Percentiles rank a stretch among this genome's conserved stretches.
Conservation (phyloP, 2,888 invertebrate species). For the Epinotia ramella region DNA sequence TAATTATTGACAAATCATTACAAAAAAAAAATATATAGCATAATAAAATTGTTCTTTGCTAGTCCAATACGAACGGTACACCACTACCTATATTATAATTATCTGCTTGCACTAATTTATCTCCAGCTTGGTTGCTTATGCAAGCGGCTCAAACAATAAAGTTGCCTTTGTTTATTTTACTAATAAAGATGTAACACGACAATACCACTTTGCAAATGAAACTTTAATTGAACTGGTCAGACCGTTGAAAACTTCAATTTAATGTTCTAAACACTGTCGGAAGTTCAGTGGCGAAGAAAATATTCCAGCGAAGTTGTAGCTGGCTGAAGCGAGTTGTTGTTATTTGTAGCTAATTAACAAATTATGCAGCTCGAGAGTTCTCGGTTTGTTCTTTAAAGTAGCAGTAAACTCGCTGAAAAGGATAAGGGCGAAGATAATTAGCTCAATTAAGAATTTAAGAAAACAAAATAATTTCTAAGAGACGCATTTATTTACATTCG, state of each 20-base stretch:
- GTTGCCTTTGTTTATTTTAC: neutral
- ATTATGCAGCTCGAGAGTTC: conserved; percentile 38
- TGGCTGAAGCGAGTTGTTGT: conserved; percentile 30
- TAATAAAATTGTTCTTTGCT: neutral
- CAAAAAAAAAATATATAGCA: no score
- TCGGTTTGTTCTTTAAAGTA: conserved; percentile 36
- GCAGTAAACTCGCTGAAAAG: conserved; percentile 18
- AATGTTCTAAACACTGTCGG: conserved; percentile 11
- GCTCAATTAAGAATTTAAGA: conserved; percentile 11
- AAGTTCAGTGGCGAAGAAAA: conserved; percentile 32
- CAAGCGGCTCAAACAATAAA: neutral
- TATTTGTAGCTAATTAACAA: conserved; percentile 44
- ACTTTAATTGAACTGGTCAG: conserved; percentile 16
- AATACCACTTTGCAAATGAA: conserved; percentile 8
- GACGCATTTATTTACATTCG: neutral
- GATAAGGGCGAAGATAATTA: conserved; percentile 22
- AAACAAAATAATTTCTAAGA: neutral
- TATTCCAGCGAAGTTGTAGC: conserved; percentile 37
- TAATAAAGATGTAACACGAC: neutral
- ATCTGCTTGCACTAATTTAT: neutral
- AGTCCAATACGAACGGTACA: neutral
- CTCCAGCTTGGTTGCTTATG: neutral
- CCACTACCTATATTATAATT: neutral
- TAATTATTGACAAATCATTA: no score
- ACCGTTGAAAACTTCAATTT: conserved; percentile 14